Percentiles rank a stretch among this genome's conserved stretches.
Evolutionary conservation across 2,888 invertebrate species (phyloP).

Genomic region (Andricus quercusramuli): DNA sequence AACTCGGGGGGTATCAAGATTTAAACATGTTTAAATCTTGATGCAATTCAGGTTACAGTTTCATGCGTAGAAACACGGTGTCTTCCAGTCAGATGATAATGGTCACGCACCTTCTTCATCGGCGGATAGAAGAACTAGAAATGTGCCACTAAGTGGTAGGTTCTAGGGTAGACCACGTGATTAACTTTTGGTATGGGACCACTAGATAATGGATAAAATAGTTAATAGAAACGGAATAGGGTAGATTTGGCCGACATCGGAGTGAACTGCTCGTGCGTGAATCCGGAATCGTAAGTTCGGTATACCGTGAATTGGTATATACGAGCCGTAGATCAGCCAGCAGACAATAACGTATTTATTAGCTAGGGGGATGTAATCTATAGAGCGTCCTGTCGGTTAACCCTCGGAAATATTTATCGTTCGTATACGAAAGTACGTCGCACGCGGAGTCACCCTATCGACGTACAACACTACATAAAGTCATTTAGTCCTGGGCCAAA

Average conservation of each 20-base stretch:
- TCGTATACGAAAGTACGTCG: constrained; percentile 56
- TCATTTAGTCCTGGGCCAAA: constrained; percentile 34
- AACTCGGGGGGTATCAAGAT: no score
- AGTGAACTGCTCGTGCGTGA: constrained; percentile 54
- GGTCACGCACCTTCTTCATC: no score
- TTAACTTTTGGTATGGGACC: constrained; percentile 52
- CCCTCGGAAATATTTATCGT: constrained; percentile 70
- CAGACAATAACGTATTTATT: constrained; percentile 71
- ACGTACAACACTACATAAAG: constrained; percentile 24
- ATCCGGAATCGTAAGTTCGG: constrained; percentile 50
- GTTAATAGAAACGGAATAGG: constrained; percentile 54
- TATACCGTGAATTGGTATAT: constrained; percentile 38
- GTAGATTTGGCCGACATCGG: constrained; percentile 48
- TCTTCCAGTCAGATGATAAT: no score
- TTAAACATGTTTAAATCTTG: no score
- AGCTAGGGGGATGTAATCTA: constrained; percentile 67
- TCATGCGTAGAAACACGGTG: no score
- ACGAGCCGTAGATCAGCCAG: constrained; percentile 57
- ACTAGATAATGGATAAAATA: constrained; percentile 54
- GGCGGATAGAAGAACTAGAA: no score
- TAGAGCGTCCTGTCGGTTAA: constrained; percentile 66
- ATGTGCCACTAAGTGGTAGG: neutral
- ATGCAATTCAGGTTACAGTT: no score
- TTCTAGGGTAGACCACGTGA: constrained; percentile 51
- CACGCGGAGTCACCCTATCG: constrained; percentile 48